phyloP scores from a whole-genome alignment of 2,888 invertebrate genomes.

The Sthenelais limicola region DNA sequence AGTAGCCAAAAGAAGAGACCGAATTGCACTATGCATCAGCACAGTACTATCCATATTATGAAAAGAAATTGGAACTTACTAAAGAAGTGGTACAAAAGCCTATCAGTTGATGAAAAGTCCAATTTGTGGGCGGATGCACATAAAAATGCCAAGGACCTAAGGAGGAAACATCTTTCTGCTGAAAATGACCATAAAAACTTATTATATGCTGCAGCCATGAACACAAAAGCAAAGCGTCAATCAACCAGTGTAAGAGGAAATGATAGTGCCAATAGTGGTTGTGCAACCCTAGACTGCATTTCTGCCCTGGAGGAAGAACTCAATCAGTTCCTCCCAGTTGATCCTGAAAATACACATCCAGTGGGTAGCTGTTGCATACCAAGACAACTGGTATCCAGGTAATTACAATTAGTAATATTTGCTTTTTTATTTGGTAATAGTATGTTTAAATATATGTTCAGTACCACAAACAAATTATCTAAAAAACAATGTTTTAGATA shows the following conservation, averaged over 20 bases:
- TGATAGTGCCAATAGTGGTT: neutral
- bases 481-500: too few relatives aligned
- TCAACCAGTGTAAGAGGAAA: neutral
- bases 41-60: conserved; percentile 50
- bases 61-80: conserved; percentile 49
- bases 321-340: neutral
- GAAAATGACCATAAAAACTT: neutral
- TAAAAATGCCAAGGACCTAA: neutral
- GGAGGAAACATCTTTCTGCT: neutral
- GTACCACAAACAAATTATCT: too few relatives aligned
- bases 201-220: neutral
- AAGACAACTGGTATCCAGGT: conserved; percentile 12
- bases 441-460: neutral
- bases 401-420: too few relatives aligned
- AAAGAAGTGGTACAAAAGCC: conserved; percentile 42
- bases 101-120: neutral
- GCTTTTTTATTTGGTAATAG: too few relatives aligned
- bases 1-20: conserved; percentile 48
- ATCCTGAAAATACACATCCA: neutral
- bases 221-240: neutral
- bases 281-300: too few relatives aligned
- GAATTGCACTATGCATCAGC: conserved; percentile 50
- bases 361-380: conserved; percentile 21
- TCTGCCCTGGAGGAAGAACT: neutral
- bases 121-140: neutral